phyloP scores from a whole-genome alignment of 2,888 invertebrate genomes.

The Spodoptera exigua region DNA sequence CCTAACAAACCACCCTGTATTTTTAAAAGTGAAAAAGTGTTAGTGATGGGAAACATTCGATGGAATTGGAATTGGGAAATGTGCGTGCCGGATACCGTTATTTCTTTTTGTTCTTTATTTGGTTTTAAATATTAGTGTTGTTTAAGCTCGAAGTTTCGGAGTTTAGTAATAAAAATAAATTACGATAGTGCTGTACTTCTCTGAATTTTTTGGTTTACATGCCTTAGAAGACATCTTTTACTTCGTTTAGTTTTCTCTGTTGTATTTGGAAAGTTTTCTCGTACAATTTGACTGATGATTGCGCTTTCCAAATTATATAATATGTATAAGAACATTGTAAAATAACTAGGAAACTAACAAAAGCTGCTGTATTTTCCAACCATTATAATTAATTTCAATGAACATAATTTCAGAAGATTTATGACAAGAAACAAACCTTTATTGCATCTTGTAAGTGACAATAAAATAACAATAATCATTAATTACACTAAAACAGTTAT shows the following conservation, averaged over 20 bases:
- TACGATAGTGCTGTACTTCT: no score
- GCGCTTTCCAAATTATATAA: no score
- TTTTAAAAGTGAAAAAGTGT: constrained; percentile 45
- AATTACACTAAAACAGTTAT: constrained; percentile 39
- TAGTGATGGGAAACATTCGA: constrained; percentile 29
- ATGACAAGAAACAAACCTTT: constrained; percentile 4
- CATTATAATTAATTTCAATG: no score
- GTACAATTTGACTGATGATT: no score
- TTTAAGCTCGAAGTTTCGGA: constrained; percentile 3
- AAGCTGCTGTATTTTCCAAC: no score
- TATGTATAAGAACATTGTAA: no score
- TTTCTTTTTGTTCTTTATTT: constrained; percentile 7
- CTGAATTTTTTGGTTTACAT: no score
- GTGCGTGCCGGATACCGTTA: constrained; percentile 17
- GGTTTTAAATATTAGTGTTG: constrained; percentile 16
- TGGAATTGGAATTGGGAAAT: constrained; percentile 25
- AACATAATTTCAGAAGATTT: not conserved
- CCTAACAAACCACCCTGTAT: constrained; percentile 48
- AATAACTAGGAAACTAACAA: no score
- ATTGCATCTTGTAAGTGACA: constrained; percentile 27
- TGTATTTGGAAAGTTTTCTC: no score
- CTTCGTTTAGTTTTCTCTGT: no score
- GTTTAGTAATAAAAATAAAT: constrained; percentile 21
- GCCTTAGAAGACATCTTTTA: no score
- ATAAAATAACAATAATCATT: constrained; percentile 47